phyloP scores from a whole-genome alignment of 2,797 vertebrate species.

The Lophius americanus region DNA sequence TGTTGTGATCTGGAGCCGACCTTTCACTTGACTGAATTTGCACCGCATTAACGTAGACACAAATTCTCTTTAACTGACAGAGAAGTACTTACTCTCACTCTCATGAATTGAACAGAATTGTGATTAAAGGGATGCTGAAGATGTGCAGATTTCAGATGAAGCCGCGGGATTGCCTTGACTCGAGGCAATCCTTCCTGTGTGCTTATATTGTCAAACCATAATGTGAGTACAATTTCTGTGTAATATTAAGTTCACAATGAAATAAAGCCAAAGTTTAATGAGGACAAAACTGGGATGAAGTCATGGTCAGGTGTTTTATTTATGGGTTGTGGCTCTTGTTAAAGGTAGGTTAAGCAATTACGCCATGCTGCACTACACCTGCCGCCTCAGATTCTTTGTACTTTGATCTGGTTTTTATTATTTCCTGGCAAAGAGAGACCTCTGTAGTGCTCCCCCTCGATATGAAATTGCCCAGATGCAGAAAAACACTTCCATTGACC shows the following conservation, averaged over 20 bases:
- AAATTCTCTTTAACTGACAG: too few species aligned
- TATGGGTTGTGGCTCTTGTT: slow-evolving; percentile 46
- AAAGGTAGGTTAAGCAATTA: slow-evolving; percentile 52
- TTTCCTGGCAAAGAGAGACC: slow-evolving; percentile 10
- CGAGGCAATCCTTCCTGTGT: slow-evolving; percentile 9
- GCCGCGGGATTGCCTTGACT: background rate
- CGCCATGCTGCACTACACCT: slow-evolving; percentile 42
- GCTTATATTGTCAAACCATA: slow-evolving; percentile 5
- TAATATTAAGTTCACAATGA: slow-evolving; percentile 18
- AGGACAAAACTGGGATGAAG: slow-evolving; percentile 36
- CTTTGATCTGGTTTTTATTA: slow-evolving; percentile 32
- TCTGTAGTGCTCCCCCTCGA: slow-evolving; percentile 14
- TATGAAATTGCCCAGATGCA: background rate
- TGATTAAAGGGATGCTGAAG: too few species aligned
- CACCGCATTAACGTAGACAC: too few species aligned
- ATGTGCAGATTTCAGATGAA: too few species aligned
- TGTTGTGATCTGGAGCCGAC: too few species aligned
- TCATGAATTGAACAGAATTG: too few species aligned
- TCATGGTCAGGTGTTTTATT: slow-evolving; percentile 38
- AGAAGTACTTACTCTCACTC: too few species aligned
- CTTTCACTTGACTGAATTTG: too few species aligned
- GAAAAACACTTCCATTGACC: slow-evolving; percentile 27
- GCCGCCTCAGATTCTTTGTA: slow-evolving; percentile 38
- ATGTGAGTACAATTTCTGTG: slow-evolving; percentile 10
- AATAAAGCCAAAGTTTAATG: slow-evolving; percentile 31